Evolutionary conservation across 2,797 vertebrate species (phyloP).

Genomic region (Sparus aurata): DNA sequence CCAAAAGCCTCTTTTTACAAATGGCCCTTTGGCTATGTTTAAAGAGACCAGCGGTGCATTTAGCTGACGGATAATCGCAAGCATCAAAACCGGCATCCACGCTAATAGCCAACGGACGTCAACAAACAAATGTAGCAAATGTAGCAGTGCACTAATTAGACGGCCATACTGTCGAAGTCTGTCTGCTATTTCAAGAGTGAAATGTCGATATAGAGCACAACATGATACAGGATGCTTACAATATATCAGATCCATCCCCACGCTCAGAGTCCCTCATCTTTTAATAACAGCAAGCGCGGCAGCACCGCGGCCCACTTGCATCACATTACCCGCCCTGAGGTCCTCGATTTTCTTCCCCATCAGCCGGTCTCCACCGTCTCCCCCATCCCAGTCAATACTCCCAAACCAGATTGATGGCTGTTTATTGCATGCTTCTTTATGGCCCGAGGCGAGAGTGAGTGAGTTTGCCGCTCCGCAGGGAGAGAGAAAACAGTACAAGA

Average conservation of each 20-base stretch:
- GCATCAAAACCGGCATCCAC: constrained; percentile 65
- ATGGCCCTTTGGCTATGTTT: constrained; percentile 65
- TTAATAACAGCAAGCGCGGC: constrained; percentile 4
- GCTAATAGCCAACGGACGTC: constrained; percentile 60
- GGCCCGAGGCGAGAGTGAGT: constrained; percentile 56
- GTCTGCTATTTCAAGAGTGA: constrained; percentile 19
- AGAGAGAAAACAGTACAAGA: constrained; percentile 64
- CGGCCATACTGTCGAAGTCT: constrained; percentile 29
- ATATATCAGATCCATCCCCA: neutral
- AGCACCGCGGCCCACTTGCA: constrained; percentile 11
- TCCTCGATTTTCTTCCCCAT: constrained; percentile 31
- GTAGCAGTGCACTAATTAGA: constrained; percentile 58
- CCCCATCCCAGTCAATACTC: constrained; percentile 49
- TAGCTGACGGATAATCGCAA: constrained; percentile 71
- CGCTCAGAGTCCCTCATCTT: neutral
- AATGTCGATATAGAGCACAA: constrained; percentile 17
- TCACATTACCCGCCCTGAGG: constrained; percentile 1
- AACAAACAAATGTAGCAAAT: constrained; percentile 68
- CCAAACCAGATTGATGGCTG: constrained; percentile 68
- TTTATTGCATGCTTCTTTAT: constrained; percentile 70
- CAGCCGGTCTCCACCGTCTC: constrained; percentile 32
- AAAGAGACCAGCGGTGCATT: constrained; percentile 63
- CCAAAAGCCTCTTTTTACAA: constrained; percentile 67
- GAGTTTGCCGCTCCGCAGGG: constrained; percentile 57
- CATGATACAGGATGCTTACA: neutral